These are phyloP conservation scores for Agriotes lineatus DNA, from an alignment of 2,888 invertebrate genomes.

Conservation along the genomic window DNA sequence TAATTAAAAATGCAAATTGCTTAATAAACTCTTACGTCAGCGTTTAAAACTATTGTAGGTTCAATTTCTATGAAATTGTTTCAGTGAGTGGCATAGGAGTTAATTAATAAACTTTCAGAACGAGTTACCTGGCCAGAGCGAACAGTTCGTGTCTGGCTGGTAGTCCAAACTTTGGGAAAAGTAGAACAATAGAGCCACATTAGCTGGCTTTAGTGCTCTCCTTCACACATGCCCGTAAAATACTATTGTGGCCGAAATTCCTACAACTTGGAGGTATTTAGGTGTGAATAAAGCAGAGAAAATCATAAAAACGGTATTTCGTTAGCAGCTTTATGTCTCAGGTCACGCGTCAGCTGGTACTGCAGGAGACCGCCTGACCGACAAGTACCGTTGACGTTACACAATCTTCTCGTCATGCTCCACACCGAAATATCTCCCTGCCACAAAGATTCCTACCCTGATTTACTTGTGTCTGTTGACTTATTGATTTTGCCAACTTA, in stretches of 20 bases:
- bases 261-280: conserved; percentile 8
- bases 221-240: neutral
- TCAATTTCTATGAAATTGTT: no score
- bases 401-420: conserved; percentile 32
- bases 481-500: conserved; percentile 5
- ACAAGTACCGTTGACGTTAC: conserved; percentile 37
- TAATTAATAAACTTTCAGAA: no score
- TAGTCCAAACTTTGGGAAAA: no score
- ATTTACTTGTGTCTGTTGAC: conserved; percentile 10
- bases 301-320: conserved; percentile 38
- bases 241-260: neutral
- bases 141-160: no score
- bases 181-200: neutral
- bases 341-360: conserved; percentile 46
- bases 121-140: no score
- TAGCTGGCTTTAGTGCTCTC: neutral
- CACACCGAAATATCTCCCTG: conserved; percentile 19
- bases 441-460: neutral
- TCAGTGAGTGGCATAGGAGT: no score
- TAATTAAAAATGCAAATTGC: no score
- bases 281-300: conserved; percentile 30
- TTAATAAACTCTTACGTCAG: no score
- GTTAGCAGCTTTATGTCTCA: conserved; percentile 29
- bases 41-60: no score
- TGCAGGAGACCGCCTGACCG: conserved; percentile 39